Conservation (phyloP, 2,888 invertebrate species). For the Hyposoter dolosus region DNA sequence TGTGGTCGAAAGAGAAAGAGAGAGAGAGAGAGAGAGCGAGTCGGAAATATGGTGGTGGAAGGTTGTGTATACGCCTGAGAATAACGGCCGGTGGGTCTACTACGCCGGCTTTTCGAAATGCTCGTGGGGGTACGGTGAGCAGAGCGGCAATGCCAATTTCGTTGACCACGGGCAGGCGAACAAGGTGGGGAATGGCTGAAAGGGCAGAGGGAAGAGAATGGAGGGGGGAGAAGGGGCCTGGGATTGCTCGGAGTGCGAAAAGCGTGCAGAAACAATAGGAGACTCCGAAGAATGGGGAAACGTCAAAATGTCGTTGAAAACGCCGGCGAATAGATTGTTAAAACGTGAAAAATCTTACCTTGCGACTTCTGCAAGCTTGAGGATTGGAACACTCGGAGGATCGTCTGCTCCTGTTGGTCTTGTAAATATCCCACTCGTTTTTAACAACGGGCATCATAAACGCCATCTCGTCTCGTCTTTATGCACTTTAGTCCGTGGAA, state of each 20-base stretch:
- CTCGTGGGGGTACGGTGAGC: background rate
- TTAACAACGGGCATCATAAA: conserved; percentile 98
- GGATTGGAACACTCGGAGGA: conserved; percentile 91
- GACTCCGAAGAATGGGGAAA: background rate
- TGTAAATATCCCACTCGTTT: conserved; percentile 97
- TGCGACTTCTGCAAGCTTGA: conserved; percentile 88
- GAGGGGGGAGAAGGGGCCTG: background rate
- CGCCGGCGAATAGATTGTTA: background rate
- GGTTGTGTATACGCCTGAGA: conserved; percentile 1
- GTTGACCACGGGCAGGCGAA: background rate
- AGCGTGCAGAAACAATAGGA: background rate
- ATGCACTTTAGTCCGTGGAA: conserved; percentile 59
- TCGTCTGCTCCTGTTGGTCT: conserved; percentile 91
- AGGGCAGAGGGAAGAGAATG: background rate
- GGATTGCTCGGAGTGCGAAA: background rate
- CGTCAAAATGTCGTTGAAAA: background rate
- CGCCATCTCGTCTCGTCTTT: conserved; percentile 88
- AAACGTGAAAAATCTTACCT: conserved; percentile 82
- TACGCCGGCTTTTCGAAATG: conserved; percentile 16
- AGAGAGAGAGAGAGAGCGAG: no score
- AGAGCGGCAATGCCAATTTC: background rate
- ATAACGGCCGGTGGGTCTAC: conserved; percentile 9
- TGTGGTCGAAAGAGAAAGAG: background rate
- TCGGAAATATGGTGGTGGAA: background rate
- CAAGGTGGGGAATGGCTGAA: background rate